Base-by-base conservation (phyloP, 2,797 vertebrate genomes). In the Bovichtus diacanthus region DNA sequence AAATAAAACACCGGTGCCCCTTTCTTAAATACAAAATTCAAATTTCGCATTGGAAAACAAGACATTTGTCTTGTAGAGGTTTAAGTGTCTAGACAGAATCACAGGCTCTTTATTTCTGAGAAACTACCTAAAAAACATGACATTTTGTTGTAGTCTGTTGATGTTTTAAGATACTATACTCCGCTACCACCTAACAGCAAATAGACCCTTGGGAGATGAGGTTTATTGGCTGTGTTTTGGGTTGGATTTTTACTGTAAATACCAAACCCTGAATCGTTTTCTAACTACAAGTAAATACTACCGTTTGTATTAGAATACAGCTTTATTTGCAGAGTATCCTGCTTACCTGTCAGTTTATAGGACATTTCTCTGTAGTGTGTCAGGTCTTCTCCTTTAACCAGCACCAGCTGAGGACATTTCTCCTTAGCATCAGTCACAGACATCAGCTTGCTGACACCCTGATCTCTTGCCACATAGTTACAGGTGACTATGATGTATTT, bases 321-420 rank as follows among this genome's bases (percentile, higher is more conserved):
- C 21, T 50, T 18, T 25, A n/a, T 61, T 31, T 8, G 13, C 12
- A 0, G 6, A 23, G 6, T 27, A 39, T 34, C 11, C 21, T 9
- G 8, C 64, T 2, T 92, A 98, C 98, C 97, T 95, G 97, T 98
- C 44, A 97, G 92, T 81, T 95, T 97, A 78, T 97, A 98, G 0
- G 97, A 99, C 69, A 92, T 95, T 70, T 98, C 97, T 85, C 97
- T 95, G 86, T 99, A 98, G 16, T 93, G 95, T 0, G 95, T 97
- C 65, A 99, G 87, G 77, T 99, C 97, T 93, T 99, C 97, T 88
- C 98, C 97, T n/a, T 95, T 96, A 29, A 98, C 95, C 78, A 98
- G 85, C 5, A 97, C 90, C 74, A 99, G 90, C 27, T 97, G 90
- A 58, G 97, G 97, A 87, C 96, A 98, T 63, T 95, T 97, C 83